phyloP scores from a whole-genome alignment of 2,797 vertebrate species.

The Coregonus ussuriensis region DNA sequence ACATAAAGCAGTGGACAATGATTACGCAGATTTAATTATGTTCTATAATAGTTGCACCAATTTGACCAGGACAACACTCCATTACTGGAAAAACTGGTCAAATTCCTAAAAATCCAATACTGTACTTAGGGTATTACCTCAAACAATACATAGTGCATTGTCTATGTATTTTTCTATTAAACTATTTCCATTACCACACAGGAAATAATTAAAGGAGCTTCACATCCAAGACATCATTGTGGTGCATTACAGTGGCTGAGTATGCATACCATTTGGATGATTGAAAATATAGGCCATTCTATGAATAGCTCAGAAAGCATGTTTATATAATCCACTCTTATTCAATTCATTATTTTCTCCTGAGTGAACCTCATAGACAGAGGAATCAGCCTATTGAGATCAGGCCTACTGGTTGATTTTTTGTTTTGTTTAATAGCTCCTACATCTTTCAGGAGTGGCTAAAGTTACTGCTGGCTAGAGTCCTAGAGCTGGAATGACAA shows the following conservation, averaged over 20 bases:
- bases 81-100: not conserved
- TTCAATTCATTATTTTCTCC: not conserved
- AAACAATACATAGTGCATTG: not conserved
- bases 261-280: not conserved
- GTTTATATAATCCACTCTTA: not conserved
- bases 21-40: not conserved
- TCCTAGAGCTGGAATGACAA: conserved; percentile 66
- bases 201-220: not conserved
- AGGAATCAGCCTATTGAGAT: conserved; percentile 30
- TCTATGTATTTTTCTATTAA: not conserved
- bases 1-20: conserved; percentile 25
- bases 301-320: not conserved
- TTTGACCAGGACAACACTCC: not conserved
- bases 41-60: not conserved
- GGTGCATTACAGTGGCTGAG: conserved; percentile 11
- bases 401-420: conserved; percentile 59
- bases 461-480: conserved; percentile 71
- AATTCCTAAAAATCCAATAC: not conserved
- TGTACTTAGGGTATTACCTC: not conserved
- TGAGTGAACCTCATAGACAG: conserved; percentile 1
- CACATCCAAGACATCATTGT: conserved; percentile 33
- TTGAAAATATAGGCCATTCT: not conserved
- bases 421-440: conserved; percentile 55
- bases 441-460: conserved; percentile 78
- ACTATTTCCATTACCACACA: not conserved